Base-by-base conservation (phyloP, 2,113 vertebrate species). In the Arvicanthis niloticus region DNA sequence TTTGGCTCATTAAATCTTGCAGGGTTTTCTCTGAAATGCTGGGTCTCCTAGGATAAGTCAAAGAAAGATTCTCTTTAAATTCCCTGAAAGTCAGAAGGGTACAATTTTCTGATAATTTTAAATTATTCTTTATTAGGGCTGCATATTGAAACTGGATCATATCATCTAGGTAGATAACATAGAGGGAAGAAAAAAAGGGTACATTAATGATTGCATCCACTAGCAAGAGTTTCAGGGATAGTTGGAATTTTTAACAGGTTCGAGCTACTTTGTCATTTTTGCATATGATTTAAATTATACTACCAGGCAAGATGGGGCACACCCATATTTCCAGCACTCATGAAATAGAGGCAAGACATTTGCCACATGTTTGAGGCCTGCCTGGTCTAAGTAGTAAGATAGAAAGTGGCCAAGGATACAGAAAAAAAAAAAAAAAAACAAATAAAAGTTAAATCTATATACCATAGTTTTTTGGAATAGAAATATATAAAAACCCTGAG, bases 1-100 rank as follows among this genome's bases (percentile, higher is more conserved):
- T 95, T 97, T 92, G 93, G 91, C 84, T 97, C 73, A 96, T 96
- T 93, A 96, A 82, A 29, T 95, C 93, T 94, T 76, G 73, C 56
- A 19, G 68, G 58, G 48, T 91, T 96, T 96, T 94, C 60, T 94
- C 84, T 85, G 78, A 96, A 96, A 96, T 95, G 94, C 88, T 70
- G 92, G 62, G n/a, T 95, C 84, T 94, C 75, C 56, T 75, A 81
- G 84, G 88, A 93, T 45, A 89, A 91, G 92, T 91, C 78, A 93
- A 96, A 90, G 62, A 75, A 82, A 70, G 8, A 9, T 88, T 94
- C 68, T 97, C 51, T 97, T 89, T 93, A 73, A 94, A 91, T 91
- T 96, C 37, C 67, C 67, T 94, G 82, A 88, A 96, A 97, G 91
- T 93, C 56, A 96, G 62, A 91, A 94, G 75, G 89, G 84, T 84